Evolutionary conservation across 2,113 vertebrate genomes (phyloP), one percentile per base, ranked within the genome.

Genomic region (Tor tambroides): DNA sequence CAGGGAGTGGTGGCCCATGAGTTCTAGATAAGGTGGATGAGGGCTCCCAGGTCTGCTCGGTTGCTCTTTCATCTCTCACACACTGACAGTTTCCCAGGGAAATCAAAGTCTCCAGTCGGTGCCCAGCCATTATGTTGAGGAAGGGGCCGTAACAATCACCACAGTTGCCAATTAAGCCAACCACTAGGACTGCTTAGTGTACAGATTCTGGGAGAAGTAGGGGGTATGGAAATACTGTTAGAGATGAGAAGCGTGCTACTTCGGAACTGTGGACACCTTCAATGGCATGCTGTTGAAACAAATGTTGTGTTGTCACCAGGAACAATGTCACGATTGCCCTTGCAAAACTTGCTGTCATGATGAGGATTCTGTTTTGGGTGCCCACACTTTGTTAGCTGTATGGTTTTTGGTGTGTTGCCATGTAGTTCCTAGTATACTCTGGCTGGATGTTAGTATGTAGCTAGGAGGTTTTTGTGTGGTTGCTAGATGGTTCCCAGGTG

Each of bases 11-110:
- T 80, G 26, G 56, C 63, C n/a, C 59, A 23, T 54, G 78, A 30
- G n/a, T 85, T 30, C n/a, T 54, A 94, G 93, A 94, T 94, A 94
- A 93, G 86, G 76, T 87, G 91, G 89, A 91, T 91, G 92, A 94
- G 91, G 35, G 91, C 94, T 94, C 93, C 93, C 93, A 94, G 91
- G 91, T 93, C 88, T 84, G 30, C 30, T 51, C 14, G 49, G 79
- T 65, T 80, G 79, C 85, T 90, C 94, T 94, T 94, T 94, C 93
- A 95, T 95, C 92, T 91, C 92, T 77, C n/a, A 69, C 75, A 69
- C 83, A 89, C 90, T 88, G 89, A 92, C 93, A 89, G 92, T 91
- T 95, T 95, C 93, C 93, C 93, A 94, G 93, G 93, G 91, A 93
- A 92, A 85, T 79, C 67, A 91, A 78, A 84, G 88, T 69, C 88